These are phyloP conservation scores for Thalassoma bifasciatum DNA, from an alignment of 2,113 vertebrate genomes.

Conservation along the genomic window DNA sequence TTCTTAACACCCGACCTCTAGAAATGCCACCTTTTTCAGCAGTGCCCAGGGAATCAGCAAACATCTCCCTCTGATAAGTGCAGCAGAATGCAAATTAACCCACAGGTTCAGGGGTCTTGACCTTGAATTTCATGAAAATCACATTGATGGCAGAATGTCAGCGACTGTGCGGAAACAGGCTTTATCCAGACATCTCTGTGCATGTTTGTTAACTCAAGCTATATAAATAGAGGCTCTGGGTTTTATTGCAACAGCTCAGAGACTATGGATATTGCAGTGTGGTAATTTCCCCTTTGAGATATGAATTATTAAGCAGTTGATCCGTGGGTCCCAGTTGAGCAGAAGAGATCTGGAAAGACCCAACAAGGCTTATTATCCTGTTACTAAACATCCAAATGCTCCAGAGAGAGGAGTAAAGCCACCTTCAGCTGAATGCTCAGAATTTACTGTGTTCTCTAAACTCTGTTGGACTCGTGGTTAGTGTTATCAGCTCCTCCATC, in stretches of 20 bases:
- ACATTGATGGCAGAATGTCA: not conserved
- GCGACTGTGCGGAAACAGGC: not conserved
- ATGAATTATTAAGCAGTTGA: constrained; percentile 12
- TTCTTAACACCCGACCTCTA: not conserved
- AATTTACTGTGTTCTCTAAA: not conserved
- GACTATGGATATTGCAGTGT: not conserved
- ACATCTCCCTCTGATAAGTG: not conserved
- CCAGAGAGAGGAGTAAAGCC: constrained; percentile 5
- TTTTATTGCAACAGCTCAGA: not conserved
- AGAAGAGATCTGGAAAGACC: not conserved
- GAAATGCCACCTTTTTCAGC: constrained; percentile 4
- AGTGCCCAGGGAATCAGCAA: not conserved
- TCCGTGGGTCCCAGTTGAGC: not conserved
- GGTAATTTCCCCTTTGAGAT: constrained; percentile 8
- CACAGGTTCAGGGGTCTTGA: not conserved
- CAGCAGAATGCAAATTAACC: not conserved
- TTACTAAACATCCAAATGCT: not conserved
- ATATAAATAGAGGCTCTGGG: not conserved
- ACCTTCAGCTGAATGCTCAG: not conserved
- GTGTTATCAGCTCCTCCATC: too few relatives aligned
- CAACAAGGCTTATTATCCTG: not conserved
- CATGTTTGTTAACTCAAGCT: not conserved
- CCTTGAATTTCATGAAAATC: not conserved
- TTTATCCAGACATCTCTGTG: not conserved
- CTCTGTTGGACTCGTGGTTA: too few relatives aligned